A percentile compares a stretch with the other conserved stretches of the same genome.
phyloP scores from a whole-genome alignment of 2,113 vertebrate species.

The Sinocyclocheilus anshuiensis region DNA sequence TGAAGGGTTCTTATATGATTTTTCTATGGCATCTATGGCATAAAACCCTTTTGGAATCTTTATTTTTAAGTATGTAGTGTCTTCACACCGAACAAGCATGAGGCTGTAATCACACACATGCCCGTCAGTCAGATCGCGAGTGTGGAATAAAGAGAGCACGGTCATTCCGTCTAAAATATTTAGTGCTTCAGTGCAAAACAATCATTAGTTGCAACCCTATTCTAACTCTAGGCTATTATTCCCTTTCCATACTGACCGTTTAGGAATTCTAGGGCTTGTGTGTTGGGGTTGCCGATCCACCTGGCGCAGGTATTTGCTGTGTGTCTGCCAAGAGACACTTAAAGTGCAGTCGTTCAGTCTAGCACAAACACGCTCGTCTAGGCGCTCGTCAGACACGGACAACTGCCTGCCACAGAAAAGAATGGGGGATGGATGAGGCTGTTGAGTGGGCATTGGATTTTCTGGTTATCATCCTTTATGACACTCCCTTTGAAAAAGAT shows the following conservation, averaged over 20 bases:
- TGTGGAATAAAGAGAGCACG: not conserved
- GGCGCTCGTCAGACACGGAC: conserved; percentile 54
- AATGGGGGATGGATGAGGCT: conserved; percentile 6
- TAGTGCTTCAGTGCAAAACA: not conserved
- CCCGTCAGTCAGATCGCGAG: not conserved
- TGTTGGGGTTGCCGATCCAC: conserved; percentile 60
- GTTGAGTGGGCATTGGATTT: not conserved
- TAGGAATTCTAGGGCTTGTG: not conserved
- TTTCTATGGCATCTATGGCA: not conserved
- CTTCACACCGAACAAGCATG: too few species aligned
- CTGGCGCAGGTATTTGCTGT: conserved; percentile 68
- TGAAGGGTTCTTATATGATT: too few species aligned
- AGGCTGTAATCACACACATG: too few species aligned
- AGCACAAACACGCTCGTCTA: conserved; percentile 70
- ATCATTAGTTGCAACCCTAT: not conserved
- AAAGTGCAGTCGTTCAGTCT: conserved; percentile 69
- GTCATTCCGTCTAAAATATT: not conserved
- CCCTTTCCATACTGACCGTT: not conserved
- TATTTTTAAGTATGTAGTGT: too few species aligned
- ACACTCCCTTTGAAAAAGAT: not conserved
- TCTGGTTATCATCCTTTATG: not conserved
- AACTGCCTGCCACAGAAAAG: conserved; percentile 28
- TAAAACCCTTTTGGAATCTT: not conserved
- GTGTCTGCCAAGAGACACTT: too few species aligned
- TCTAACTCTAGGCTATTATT: not conserved